These are phyloP conservation scores for Cheiracanthium punctorium DNA, from an alignment of 2,888 invertebrate genomes.

Conservation along the genomic window DNA sequence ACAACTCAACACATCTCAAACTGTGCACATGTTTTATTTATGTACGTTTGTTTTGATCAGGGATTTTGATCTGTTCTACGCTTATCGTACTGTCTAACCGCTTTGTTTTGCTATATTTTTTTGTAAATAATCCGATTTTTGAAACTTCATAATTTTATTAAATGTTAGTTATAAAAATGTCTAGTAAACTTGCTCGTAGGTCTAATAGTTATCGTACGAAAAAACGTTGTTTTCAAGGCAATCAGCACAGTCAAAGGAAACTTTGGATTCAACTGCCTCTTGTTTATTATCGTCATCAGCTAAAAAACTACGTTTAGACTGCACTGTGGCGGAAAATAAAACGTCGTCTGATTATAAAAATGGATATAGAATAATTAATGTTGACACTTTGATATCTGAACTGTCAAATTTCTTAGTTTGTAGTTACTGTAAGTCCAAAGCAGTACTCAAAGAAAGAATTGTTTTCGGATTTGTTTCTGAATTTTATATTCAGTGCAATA, in stretches of 20 bases:
- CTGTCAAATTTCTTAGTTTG: background rate
- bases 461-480: background rate
- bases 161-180: background rate
- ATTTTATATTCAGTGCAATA: background rate
- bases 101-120: too few species aligned
- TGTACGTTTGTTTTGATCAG: too few species aligned
- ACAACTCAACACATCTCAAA: background rate
- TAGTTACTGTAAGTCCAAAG: background rate
- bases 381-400: constrained; percentile 5
- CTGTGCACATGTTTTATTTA: constrained; percentile 3
- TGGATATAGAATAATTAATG: constrained; percentile 3
- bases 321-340: background rate
- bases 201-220: background rate
- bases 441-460: background rate
- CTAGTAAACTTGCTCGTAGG: background rate
- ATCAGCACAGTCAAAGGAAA: background rate
- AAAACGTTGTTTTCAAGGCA: background rate
- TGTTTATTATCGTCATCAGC: constrained; percentile 5
- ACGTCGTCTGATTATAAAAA: background rate
- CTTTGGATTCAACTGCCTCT: background rate
- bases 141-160: too few species aligned
- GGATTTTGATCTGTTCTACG: too few species aligned
- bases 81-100: too few species aligned
- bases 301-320: constrained; percentile 3
- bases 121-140: too few species aligned